Base-by-base conservation (phyloP, 2,113 vertebrate species). In the Vombatus ursinus region DNA sequence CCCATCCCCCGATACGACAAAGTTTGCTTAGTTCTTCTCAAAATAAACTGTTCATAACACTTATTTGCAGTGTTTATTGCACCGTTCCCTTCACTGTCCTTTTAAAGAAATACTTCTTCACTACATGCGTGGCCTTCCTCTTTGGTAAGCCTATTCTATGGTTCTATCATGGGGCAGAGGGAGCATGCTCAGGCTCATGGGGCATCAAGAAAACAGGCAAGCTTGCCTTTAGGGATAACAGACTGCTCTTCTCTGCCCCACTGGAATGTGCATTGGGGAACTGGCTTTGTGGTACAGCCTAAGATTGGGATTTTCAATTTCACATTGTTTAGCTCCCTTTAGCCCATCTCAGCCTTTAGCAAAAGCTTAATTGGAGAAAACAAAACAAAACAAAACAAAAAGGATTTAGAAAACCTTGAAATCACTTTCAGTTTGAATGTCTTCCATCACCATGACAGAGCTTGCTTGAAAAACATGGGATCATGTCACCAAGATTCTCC, bases 71-170 rank as follows among this genome's bases (percentile, higher is more conserved):
- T 94, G 90, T 97, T 98, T 99, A 99, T 98, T 98, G 98, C 98
- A 99, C 98, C 98, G 97, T 98, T 97, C 98, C 98, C 98, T 97
- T 97, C 97, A 97, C 97, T 97, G 97, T 96, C 93, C 96, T 98
- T 77, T 3, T 96, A 97, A 98, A 98, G 93, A 98, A 97, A 31
- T 97, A 95, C 92, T 96, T 96, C 96, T 98, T 96, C 94, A 96
- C 91, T 97, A 96, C 54, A 84, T 53, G 93, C 91, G 92, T 90
- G 94, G 97, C 95, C 95, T 98, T 98, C 96, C 96, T 98, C 98
- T 98, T 98, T 98, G 98, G 97, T 98, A 98, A 98, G 97, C 97
- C 97, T 94, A 52, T 95, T 97, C 95, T 95, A 96, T 95, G 96
- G 95, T 97, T 98, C 97, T 94, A 96, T 84, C 91, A 97, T 97